Conservation (phyloP, 2,797 vertebrate species). For the Pitangus sulphuratus region DNA sequence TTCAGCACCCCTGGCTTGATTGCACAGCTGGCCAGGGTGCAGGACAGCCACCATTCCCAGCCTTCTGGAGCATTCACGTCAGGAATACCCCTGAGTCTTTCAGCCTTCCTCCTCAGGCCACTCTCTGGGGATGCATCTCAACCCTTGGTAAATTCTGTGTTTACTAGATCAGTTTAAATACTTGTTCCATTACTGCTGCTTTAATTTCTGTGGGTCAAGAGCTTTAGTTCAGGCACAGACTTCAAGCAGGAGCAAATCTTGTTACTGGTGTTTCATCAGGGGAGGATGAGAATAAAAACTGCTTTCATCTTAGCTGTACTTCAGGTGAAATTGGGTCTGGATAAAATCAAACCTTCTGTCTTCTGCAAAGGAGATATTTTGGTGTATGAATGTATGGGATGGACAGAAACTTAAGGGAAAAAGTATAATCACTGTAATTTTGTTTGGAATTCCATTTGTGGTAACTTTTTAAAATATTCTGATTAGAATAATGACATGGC, state of each 20-base stretch:
- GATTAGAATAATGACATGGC: background rate
- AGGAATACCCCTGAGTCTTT: accelerated
- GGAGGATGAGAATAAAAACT: background rate
- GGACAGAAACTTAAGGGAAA: background rate
- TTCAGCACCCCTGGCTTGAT: accelerated
- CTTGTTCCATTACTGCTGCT: background rate
- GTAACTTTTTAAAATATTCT: background rate
- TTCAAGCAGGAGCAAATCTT: background rate
- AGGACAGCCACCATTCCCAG: background rate
- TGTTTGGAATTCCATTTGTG: background rate
- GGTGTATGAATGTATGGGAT: background rate
- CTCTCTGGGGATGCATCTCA: background rate
- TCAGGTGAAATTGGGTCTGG: background rate
- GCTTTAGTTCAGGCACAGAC: background rate
- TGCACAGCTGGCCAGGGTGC: background rate
- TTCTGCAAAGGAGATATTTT: background rate
- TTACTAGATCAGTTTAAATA: background rate
- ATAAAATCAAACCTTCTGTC: background rate
- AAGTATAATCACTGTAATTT: background rate
- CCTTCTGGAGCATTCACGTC: background rate
- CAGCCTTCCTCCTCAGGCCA: accelerated
- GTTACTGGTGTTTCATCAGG: background rate
- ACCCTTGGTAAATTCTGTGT: accelerated
- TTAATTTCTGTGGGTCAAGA: background rate
- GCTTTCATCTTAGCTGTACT: background rate